These are phyloP conservation scores for Alligator sinensis DNA, from an alignment of 2,113 vertebrate genomes.

Conservation along the genomic window DNA sequence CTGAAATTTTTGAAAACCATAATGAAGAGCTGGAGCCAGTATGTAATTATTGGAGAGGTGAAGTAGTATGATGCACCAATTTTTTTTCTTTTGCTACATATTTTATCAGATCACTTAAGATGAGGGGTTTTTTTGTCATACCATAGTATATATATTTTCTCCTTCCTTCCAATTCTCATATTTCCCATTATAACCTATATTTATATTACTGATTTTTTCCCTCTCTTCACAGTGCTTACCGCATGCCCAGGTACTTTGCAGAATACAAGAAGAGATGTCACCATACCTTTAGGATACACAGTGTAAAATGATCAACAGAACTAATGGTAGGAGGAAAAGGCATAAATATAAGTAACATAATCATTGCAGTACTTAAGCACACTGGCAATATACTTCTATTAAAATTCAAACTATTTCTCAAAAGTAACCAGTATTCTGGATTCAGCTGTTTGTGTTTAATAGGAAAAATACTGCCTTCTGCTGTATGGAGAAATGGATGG, in stretches of 20 bases:
- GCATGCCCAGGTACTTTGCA: background rate
- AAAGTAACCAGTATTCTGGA: background rate
- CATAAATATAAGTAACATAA: too few relatives aligned
- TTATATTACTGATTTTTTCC: background rate
- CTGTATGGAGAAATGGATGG: background rate
- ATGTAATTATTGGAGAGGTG: background rate
- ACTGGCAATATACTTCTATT: background rate
- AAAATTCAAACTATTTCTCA: background rate
- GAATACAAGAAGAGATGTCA: background rate
- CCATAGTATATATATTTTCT: background rate
- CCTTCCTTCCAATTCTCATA: background rate
- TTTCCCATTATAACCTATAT: background rate
- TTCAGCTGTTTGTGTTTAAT: background rate
- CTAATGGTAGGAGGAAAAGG: too few relatives aligned
- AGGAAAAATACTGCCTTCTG: background rate
- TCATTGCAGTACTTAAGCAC: too few relatives aligned
- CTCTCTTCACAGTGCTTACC: background rate
- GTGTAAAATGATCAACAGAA: too few relatives aligned
- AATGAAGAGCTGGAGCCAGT: background rate
- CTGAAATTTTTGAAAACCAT: background rate
- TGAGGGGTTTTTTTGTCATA: background rate
- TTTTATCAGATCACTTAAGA: background rate
- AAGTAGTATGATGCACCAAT: accelerated
- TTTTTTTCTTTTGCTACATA: background rate
- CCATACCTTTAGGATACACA: too few relatives aligned